Conservation (phyloP, 92 coral and sea anemone genomes). For the Ricordea florida region DNA sequence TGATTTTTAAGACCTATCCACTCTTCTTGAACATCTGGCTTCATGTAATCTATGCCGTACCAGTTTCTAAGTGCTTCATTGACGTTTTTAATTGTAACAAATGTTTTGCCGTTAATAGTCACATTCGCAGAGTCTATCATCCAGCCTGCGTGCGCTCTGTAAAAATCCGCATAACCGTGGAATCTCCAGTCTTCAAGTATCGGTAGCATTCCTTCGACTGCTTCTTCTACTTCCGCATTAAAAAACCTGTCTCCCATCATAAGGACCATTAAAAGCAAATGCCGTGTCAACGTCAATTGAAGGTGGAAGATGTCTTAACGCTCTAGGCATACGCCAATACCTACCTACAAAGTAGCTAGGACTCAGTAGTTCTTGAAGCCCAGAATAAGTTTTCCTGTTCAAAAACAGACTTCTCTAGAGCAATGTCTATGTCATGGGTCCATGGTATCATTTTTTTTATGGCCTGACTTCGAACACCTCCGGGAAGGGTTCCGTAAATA, state of each 20-base stretch:
- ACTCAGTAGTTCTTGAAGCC: conserved; percentile 13
- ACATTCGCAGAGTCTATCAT: conserved; percentile 57
- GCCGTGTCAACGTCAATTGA: conserved; percentile 36
- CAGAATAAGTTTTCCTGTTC: not conserved
- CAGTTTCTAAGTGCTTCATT: conserved; percentile 39
- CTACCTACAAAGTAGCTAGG: conserved; percentile 36
- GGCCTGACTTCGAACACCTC: conserved; percentile 58
- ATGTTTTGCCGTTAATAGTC: conserved; percentile 41
- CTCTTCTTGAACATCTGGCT: conserved; percentile 35
- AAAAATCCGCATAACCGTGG: conserved; percentile 57
- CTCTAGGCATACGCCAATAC: conserved; percentile 36
- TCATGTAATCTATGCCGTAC: conserved; percentile 51
- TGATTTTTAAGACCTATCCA: conserved; percentile 55
- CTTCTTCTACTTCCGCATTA: conserved; percentile 14
- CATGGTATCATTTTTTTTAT: conserved; percentile 78
- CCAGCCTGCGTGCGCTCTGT: conserved; percentile 32
- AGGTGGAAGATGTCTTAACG: conserved; percentile 35
- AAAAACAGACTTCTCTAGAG: conserved; percentile 4
- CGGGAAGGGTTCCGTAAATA: conserved; percentile 68
- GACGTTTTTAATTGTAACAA: conserved; percentile 39
- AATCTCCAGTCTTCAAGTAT: conserved; percentile 33
- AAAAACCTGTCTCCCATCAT: conserved; percentile 64
- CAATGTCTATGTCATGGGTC: conserved; percentile 64
- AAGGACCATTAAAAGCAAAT: conserved; percentile 49
- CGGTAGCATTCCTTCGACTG: conserved; percentile 20